These are phyloP conservation scores for Chouioia cunea DNA, from an alignment of 2,888 invertebrate genomes.

Conservation along the genomic window DNA sequence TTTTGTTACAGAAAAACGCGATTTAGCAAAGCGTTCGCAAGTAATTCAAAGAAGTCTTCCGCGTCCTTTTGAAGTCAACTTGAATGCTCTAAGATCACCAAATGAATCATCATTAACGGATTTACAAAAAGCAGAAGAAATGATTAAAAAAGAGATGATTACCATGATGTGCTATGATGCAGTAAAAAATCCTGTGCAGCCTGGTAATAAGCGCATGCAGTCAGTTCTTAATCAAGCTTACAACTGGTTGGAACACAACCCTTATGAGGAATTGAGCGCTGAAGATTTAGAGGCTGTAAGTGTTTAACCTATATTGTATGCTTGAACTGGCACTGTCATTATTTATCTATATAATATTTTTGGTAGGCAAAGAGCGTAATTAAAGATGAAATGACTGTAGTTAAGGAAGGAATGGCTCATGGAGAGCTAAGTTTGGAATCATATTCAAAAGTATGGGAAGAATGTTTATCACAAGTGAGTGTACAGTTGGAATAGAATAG, in stretches of 20 bases:
- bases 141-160: slow-evolving; percentile 96
- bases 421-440: slow-evolving; percentile 93
- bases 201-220: slow-evolving; percentile 73
- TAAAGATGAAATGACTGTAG: slow-evolving; percentile 87
- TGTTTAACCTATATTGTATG: slow-evolving; percentile 5
- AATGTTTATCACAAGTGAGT: slow-evolving; percentile 88
- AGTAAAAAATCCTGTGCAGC: slow-evolving; percentile 78
- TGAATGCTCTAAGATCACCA: slow-evolving; percentile 82
- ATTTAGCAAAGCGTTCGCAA: slow-evolving; percentile 83
- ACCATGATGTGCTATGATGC: slow-evolving; percentile 94
- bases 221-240: slow-evolving; percentile 75
- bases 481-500: not conserved
- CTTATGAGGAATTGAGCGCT: slow-evolving; percentile 80
- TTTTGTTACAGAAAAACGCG: slow-evolving; percentile 71
- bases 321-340: no score
- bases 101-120: slow-evolving; percentile 84
- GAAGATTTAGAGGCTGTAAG: slow-evolving; percentile 75
- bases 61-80: slow-evolving; percentile 84
- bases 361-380: slow-evolving; percentile 76
- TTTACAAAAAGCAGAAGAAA: slow-evolving; percentile 93
- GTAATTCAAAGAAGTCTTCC: slow-evolving; percentile 89
- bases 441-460: slow-evolving; percentile 97
- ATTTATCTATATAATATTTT: slow-evolving; percentile 22
- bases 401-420: slow-evolving; percentile 94
- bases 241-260: slow-evolving; percentile 87